Evolutionary conservation across 1,140 invertebrate species (phyloP).

Genomic region (Drosophila ohnishii): DNA sequence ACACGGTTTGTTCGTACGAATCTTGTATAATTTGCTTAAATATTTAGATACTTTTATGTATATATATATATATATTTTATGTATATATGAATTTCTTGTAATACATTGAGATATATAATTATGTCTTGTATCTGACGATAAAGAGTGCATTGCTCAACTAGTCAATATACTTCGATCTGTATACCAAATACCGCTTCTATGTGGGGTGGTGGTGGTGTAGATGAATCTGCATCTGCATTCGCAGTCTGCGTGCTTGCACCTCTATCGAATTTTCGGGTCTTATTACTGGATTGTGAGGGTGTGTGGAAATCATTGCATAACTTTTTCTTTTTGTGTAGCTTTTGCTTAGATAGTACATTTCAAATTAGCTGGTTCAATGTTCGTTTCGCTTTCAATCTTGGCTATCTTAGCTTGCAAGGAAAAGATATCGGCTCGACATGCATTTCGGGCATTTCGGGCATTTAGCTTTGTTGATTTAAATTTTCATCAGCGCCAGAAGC

Average conservation of each 20-base stretch:
- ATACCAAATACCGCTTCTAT: conserved; percentile 48
- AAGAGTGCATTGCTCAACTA: conserved; percentile 79
- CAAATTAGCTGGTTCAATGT: conserved; percentile 59
- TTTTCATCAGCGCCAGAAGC: conserved; percentile 83
- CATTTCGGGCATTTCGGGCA: conserved; percentile 71
- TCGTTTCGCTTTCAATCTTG: conserved; percentile 39
- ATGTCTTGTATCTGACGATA: conserved; percentile 70
- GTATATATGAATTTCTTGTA: conserved; percentile 64
- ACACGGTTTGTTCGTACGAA: conserved; percentile 50
- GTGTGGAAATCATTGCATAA: conserved; percentile 69
- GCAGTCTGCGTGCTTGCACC: conserved; percentile 47
- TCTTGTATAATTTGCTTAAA: conserved; percentile 67
- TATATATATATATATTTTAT: conserved; percentile 44
- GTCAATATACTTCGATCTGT: conserved; percentile 66
- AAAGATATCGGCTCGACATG: conserved; percentile 65
- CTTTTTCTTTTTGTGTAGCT: conserved; percentile 47
- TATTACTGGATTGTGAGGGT: conserved; percentile 44
- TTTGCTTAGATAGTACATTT: conserved; percentile 65
- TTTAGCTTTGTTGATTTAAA: conserved; percentile 83
- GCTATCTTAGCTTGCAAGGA: conserved; percentile 38
- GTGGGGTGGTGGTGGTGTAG: conserved; percentile 48
- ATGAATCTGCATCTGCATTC: conserved; percentile 40
- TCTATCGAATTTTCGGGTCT: conserved; percentile 36
- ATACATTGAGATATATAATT: conserved; percentile 69
- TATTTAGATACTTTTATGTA: conserved; percentile 73